Evolutionary conservation across 1,140 invertebrate genomes (phyloP), one percentile per base, ranked within the genome.

Genomic region (Trichogramma pretiosum): DNA sequence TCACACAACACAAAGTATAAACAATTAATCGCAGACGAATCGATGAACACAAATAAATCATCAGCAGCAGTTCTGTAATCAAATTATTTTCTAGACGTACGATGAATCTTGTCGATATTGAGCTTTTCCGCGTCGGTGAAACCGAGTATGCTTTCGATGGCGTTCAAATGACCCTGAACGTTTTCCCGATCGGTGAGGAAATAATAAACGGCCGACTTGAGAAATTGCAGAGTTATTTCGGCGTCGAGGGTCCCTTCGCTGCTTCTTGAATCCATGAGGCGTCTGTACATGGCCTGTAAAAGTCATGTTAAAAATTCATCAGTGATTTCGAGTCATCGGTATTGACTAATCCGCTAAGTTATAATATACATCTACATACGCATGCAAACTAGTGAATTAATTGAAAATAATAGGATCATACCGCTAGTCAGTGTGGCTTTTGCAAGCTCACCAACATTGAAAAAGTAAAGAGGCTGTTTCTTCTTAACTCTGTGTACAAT

Each of bases 131-230:
- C 74, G 22, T 85, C 79, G 19, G 78, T 81, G 59, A 87, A 89
- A 17, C 84, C 86, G 52, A 91, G 68, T 56, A 91, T 90, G 66
- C 86, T 90, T 64, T 89, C 83, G 54, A 92, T 90, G 23, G 87
- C 88, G 56, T 82, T 84, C 17, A 90, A 68, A 64, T 92, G 87
- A 10, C 84, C 85, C 55, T 84, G 80, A 48, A 83, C 82, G 61
- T 89, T 91, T 58, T 89, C 86, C 54, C 82, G 83, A 61, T 92
- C 87, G 0, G 87, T 90, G 34, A 92, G 73, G 62, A 90, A 90
- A 63, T 92, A 90, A 62, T 89, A 92, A 56, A 92, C 79, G n/a
- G 87, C 87, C 45, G 87, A 89, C 69, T 89, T 90, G 42, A 92
- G 74, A 69, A 92, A 92, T 63, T 89, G 85, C 55, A 92, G 68